These are phyloP conservation scores for Phoenicopterus ruber DNA, from an alignment of 2,113 vertebrate genomes.

Conservation along the genomic window DNA sequence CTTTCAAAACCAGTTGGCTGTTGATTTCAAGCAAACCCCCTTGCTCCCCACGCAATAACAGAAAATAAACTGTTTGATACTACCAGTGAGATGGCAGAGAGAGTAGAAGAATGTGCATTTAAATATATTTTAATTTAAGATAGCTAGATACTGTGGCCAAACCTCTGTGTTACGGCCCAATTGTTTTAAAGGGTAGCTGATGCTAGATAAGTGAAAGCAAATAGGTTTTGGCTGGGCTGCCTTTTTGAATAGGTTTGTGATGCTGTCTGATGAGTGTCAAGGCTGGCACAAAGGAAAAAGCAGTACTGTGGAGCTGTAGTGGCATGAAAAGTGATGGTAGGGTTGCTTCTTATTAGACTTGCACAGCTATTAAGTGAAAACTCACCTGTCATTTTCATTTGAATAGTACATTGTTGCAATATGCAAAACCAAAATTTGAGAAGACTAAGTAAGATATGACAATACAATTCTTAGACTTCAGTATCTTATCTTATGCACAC, in stretches of 20 bases:
- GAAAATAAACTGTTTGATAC: background rate
- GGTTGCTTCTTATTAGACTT: background rate
- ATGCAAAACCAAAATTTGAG: background rate
- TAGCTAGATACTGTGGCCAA: background rate
- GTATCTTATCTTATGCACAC: background rate
- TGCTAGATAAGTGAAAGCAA: background rate
- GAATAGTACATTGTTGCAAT: background rate
- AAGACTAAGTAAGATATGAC: background rate
- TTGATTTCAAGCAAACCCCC: background rate
- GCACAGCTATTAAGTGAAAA: background rate
- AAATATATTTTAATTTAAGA: background rate
- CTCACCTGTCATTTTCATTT: accelerated
- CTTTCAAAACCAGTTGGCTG: background rate
- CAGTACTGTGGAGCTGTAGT: background rate
- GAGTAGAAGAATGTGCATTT: background rate
- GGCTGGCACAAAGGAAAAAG: background rate
- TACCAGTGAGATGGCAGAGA: background rate
- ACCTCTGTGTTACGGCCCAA: background rate
- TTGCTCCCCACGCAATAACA: background rate
- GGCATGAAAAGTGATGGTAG: background rate
- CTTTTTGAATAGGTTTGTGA: background rate
- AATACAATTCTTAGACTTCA: background rate
- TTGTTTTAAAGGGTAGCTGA: background rate
- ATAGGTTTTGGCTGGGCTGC: background rate
- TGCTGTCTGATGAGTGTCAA: background rate